A percentile compares a stretch with the other conserved stretches of the same genome.
Conservation (phyloP, 2,888 invertebrate species). For the Troides helena region DNA sequence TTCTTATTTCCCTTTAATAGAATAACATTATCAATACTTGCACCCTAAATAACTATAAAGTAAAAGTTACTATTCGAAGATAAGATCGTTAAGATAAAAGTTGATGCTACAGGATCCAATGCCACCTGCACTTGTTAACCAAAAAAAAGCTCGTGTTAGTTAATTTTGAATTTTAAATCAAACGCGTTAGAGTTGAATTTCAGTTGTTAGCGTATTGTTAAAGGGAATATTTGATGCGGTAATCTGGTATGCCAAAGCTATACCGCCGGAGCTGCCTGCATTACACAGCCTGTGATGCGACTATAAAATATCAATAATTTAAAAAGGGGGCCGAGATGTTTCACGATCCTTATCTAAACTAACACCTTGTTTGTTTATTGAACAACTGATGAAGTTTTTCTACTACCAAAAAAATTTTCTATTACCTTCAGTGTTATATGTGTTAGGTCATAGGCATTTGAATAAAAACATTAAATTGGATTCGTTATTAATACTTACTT, state of each 20-base stretch:
- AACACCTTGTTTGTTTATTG: conserved; percentile 77
- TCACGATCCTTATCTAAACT: conserved; percentile 69
- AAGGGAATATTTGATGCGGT: conserved; percentile 68
- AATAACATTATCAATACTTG: conserved; percentile 61
- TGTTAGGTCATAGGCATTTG: too few species aligned
- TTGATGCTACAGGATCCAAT: conserved; percentile 56
- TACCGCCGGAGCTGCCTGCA: conserved; percentile 63
- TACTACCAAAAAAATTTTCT: too few species aligned
- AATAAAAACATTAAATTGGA: too few species aligned
- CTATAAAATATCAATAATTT: conserved; percentile 78
- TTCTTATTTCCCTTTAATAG: conserved; percentile 35
- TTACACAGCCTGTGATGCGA: conserved; percentile 68
- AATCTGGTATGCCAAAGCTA: conserved; percentile 71
- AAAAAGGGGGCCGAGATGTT: conserved; percentile 59
- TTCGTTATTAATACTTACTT: too few species aligned
- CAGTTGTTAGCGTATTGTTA: conserved; percentile 36
- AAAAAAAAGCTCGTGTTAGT: conserved; percentile 14
- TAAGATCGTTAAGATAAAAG: conserved; percentile 71
- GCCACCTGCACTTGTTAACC: conserved; percentile 68
- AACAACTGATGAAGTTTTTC: conserved; percentile 25
- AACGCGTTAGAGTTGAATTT: conserved; percentile 36
- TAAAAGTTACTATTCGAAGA: conserved; percentile 76
- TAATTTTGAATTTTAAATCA: conserved; percentile 37
- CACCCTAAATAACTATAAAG: conserved; percentile 71
- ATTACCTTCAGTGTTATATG: too few species aligned